A percentile compares a stretch with the other conserved stretches of the same genome.
Conservation (phyloP, 2,888 invertebrate genomes). For the Lomographa bimaculata region DNA sequence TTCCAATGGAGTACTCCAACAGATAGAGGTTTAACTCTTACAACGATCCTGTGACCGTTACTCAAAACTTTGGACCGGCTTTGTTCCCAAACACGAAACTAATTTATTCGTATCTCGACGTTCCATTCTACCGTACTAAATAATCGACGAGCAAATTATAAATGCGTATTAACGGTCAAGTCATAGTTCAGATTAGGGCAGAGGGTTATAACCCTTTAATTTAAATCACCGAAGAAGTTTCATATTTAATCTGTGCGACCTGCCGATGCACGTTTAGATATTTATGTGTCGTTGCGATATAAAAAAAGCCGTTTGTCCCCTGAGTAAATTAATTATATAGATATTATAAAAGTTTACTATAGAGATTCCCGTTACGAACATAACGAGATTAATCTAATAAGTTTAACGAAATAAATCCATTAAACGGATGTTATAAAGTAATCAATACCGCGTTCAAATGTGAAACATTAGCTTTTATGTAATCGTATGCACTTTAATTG, state of each 20-base stretch:
- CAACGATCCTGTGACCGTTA: constrained; percentile 78
- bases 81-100: constrained; percentile 81
- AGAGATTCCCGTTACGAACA: constrained; percentile 27
- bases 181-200: constrained; percentile 83
- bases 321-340: constrained; percentile 37
- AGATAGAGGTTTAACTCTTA: constrained; percentile 66
- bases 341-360: constrained; percentile 28
- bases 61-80: constrained; percentile 74
- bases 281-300: too few relatives aligned
- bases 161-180: constrained; percentile 84
- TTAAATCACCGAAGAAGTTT: constrained; percentile 68
- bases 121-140: constrained; percentile 72
- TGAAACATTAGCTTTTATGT: constrained; percentile 18
- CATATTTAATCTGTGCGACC: constrained; percentile 68
- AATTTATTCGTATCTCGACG: constrained; percentile 80
- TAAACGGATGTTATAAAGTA: constrained; percentile 16
- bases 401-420: constrained; percentile 27
- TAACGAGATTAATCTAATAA: constrained; percentile 31
- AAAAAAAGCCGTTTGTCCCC: constrained; percentile 58
- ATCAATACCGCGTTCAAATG: constrained; percentile 13
- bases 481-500: too few relatives aligned
- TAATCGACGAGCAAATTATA: constrained; percentile 82
- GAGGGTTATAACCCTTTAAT: constrained; percentile 71
- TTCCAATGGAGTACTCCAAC: constrained; percentile 58
- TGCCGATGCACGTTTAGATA: constrained; percentile 64